These are phyloP conservation scores for Maccullochella peelii DNA, from an alignment of 2,113 vertebrate species.

Conservation along the genomic window DNA sequence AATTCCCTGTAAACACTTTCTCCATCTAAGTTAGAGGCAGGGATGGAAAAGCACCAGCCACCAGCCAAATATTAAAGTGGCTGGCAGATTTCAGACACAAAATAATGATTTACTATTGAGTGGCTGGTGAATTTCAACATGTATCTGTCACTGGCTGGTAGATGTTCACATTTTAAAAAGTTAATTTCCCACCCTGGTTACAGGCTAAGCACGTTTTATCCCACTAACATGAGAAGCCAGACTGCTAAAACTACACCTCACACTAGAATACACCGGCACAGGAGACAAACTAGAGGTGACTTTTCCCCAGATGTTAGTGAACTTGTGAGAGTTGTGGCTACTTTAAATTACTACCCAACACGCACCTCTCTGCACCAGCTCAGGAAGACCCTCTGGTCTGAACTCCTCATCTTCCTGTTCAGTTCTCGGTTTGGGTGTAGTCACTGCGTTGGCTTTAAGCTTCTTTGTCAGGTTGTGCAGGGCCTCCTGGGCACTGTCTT, in stretches of 20 bases:
- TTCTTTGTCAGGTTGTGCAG: conserved; percentile 84
- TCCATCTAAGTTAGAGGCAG: not conserved
- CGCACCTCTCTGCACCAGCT: conserved; percentile 88
- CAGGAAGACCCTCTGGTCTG: conserved; percentile 88
- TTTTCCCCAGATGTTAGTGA: not conserved
- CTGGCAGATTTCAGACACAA: too few species aligned
- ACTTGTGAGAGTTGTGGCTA: not conserved
- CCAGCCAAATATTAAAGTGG: too few species aligned
- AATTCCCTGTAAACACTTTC: not conserved
- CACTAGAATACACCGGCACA: not conserved
- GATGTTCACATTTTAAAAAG: too few species aligned
- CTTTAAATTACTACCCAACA: not conserved
- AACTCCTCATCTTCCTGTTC: conserved; percentile 62
- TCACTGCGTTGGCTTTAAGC: conserved; percentile 60
- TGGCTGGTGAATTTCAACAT: too few species aligned
- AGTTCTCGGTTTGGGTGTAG: conserved; percentile 51
- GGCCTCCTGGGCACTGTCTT: conserved; percentile 75
- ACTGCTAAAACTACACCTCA: not conserved
- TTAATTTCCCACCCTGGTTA: too few species aligned
- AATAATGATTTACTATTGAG: too few species aligned
- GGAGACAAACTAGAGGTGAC: not conserved
- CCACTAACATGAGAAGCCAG: not conserved
- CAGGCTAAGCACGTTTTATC: too few species aligned
- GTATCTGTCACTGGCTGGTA: too few species aligned
- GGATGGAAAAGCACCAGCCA: too few species aligned